These are phyloP conservation scores for Megalonaias nervosa DNA, from an alignment of 1,140 invertebrate genomes.

Conservation along the genomic window DNA sequence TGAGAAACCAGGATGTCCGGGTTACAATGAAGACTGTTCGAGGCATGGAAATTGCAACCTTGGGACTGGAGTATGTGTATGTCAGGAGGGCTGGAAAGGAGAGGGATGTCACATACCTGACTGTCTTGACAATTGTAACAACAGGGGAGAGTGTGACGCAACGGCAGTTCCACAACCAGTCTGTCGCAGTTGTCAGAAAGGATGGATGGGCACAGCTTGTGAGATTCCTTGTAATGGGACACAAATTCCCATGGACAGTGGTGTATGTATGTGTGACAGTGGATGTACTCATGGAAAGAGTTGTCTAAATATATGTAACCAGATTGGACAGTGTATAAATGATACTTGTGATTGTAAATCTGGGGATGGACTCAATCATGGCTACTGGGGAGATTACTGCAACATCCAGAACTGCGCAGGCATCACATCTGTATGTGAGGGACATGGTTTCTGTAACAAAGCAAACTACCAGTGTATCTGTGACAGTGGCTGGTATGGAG, in stretches of 20 bases:
- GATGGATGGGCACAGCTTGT: slow-evolving; percentile 52
- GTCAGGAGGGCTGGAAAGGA: slow-evolving; percentile 50
- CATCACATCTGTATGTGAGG: slow-evolving; percentile 8
- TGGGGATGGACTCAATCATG: slow-evolving; percentile 21
- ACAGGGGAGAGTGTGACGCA: slow-evolving; percentile 42
- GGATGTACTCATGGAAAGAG: neutral
- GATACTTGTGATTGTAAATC: slow-evolving; percentile 30
- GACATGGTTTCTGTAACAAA: too few species aligned
- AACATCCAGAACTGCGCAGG: slow-evolving; percentile 22
- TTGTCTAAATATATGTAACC: neutral
- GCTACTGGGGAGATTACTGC: slow-evolving; percentile 7
- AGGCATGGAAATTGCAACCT: slow-evolving; percentile 45
- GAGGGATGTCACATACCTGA: slow-evolving; percentile 42
- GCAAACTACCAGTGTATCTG: slow-evolving; percentile 18
- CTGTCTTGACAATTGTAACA: slow-evolving; percentile 50
- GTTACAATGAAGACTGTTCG: slow-evolving; percentile 33
- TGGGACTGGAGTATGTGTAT: slow-evolving; percentile 42
- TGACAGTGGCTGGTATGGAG: slow-evolving; percentile 37
- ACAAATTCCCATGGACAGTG: slow-evolving; percentile 41
- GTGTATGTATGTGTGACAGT: slow-evolving; percentile 35
- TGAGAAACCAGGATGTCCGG: slow-evolving; percentile 47
- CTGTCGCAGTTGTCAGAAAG: slow-evolving; percentile 43
- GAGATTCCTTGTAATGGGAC: slow-evolving; percentile 49
- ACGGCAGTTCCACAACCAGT: slow-evolving; percentile 32
- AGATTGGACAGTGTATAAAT: slow-evolving; percentile 11